These are phyloP conservation scores for Melanotaenia pygmaea DNA, from an alignment of 2,797 vertebrate genomes.

Conservation along the genomic window DNA sequence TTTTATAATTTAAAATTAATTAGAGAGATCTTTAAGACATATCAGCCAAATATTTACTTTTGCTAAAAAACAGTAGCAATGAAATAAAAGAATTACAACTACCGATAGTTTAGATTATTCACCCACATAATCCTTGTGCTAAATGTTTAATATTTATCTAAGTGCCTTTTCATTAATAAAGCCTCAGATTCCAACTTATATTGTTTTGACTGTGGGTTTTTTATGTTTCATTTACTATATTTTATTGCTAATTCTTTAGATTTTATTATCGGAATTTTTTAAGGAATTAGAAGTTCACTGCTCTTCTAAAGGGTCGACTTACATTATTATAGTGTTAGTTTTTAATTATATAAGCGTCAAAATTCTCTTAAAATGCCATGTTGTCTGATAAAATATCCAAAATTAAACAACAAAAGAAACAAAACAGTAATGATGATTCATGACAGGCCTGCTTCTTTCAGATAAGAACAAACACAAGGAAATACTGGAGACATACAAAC, in stretches of 20 bases:
- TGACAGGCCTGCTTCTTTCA: background rate
- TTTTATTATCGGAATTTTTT: background rate
- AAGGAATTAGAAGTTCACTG: background rate
- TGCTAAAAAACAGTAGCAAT: background rate
- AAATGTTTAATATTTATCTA: background rate
- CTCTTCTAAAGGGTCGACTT: background rate
- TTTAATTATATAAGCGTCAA: background rate
- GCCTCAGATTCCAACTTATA: background rate
- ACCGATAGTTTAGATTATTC: background rate
- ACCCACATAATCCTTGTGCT: background rate
- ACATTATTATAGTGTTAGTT: background rate
- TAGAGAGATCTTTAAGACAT: background rate
- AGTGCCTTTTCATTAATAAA: background rate
- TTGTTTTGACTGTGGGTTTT: background rate
- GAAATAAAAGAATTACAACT: too few species aligned
- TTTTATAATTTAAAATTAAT: background rate
- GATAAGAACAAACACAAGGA: conserved; percentile 25
- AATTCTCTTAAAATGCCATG: background rate
- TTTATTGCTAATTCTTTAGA: background rate
- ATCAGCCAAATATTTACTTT: background rate
- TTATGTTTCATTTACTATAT: background rate
- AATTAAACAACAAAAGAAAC: background rate
- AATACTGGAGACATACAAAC: conserved; percentile 46
- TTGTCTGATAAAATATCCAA: background rate
- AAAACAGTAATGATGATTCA: background rate